Base-by-base conservation (phyloP, 2,888 invertebrate genomes). In the Mesopsocus fuscifrons region DNA sequence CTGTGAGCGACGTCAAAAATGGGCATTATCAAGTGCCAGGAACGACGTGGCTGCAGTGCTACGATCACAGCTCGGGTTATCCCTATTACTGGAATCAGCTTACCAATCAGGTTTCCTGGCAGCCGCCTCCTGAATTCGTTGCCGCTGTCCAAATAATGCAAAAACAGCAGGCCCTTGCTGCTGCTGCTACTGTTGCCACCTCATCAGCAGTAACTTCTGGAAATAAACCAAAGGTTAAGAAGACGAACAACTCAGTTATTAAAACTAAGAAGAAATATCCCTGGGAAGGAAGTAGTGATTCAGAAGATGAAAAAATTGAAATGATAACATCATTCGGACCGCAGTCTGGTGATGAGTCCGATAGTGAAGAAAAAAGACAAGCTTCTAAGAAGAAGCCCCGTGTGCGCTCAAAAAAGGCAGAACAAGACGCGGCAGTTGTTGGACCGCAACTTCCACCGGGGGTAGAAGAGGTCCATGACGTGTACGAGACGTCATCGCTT, bases 31-130 rank as follows among this genome's bases (percentile, higher is more conserved):
- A 26, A 26, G 26, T 26, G 8, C 8, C 8, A 9, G 26, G 26
- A 62, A 44, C 60, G 71, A 68, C 65, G 53, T 75, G 78, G 78
- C 68, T 76, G 63, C 69, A 72, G 55, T 74, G 73, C 52, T 64
- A 62, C 49, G 74, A 74, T 53, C 66, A 70, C 51, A 59, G 61
- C 11, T 67, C 69, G 1, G 74, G 74, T 2, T 74, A 68, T 54
- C 62, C 69, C 2, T 75, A 75, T 54, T 75, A 72, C 51, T 75
- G 75, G 74, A 72, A 75, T 53, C 61, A 65, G 13, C 60, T 66
- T 49, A 71, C 72, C 1, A 71, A 74, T 54, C 67, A 69, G 53
- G 74, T 74, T 1, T 72, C 72, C 8, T 75, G 75, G 75, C 69
- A 71, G 47, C 64, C 67, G 51, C 74, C 75, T 8, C 53, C 56